Evolutionary conservation across 2,113 vertebrate species (phyloP).

Genomic region (Hipposideros armiger): DNA sequence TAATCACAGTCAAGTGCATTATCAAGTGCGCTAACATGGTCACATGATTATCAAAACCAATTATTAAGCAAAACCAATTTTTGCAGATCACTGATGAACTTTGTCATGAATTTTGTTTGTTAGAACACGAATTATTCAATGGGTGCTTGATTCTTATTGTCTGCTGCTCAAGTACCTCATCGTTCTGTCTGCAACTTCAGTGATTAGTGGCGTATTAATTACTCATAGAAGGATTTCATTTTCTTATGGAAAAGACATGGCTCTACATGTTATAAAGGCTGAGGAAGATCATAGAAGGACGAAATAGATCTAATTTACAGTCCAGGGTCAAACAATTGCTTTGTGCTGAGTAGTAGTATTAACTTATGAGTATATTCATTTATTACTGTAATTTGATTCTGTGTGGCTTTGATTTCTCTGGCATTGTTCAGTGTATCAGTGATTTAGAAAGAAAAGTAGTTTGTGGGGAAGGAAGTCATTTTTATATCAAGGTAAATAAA

Average conservation of each 20-base stretch:
- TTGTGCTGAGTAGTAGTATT: background rate
- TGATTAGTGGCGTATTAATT: background rate
- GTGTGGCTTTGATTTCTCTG: background rate
- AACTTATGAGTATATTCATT: background rate
- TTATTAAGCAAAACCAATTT: background rate
- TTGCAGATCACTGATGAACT: background rate
- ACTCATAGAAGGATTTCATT: background rate
- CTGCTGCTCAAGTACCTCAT: background rate
- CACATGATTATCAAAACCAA: background rate
- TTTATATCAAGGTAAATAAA: slow-evolving; percentile 20
- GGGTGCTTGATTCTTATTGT: background rate
- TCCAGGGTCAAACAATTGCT: background rate
- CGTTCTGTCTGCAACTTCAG: background rate
- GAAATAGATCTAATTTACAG: background rate
- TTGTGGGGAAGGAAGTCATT: slow-evolving; percentile 7
- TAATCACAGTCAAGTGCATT: background rate
- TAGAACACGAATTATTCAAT: background rate
- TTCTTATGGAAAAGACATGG: slow-evolving; percentile 1
- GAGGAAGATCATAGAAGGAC: background rate
- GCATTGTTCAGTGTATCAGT: slow-evolving; percentile 45
- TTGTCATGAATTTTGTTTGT: background rate
- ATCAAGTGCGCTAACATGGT: background rate
- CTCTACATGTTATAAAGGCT: background rate
- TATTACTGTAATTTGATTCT: slow-evolving; percentile 36
- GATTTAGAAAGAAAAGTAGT: slow-evolving; percentile 23